Evolutionary conservation across 2,888 invertebrate genomes (phyloP).

Genomic region (Latrodectus elegans): DNA sequence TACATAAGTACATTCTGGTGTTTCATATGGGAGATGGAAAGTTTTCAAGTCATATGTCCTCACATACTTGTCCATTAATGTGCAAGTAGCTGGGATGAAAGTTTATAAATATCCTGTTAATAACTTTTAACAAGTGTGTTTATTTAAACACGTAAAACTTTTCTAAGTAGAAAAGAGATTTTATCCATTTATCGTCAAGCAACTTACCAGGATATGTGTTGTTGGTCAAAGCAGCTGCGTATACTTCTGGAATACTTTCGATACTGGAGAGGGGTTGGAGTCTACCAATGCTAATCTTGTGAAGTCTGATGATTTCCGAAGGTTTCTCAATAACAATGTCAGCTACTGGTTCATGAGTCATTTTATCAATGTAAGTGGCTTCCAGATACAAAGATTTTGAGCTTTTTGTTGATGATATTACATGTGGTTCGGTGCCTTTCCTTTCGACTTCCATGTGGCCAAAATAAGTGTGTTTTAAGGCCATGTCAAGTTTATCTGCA

Average conservation of each 20-base stretch:
- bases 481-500: constrained; percentile 19
- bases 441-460: constrained; percentile 34
- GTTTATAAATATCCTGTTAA: background rate
- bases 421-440: background rate
- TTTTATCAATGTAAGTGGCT: constrained; percentile 57
- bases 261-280: constrained; percentile 58
- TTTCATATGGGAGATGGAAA: constrained; percentile 1
- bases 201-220: constrained; percentile 59
- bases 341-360: constrained; percentile 61
- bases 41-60: constrained; percentile 49
- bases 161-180: background rate
- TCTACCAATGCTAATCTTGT: constrained; percentile 22
- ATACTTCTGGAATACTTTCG: background rate
- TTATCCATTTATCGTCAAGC: background rate
- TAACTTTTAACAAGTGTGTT: background rate
- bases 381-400: background rate
- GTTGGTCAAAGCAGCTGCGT: constrained; percentile 29
- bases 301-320: constrained; percentile 35
- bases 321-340: constrained; percentile 58
- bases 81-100: constrained; percentile 46
- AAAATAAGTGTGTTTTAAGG: constrained; percentile 59
- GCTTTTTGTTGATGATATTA: background rate
- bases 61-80: constrained; percentile 37
- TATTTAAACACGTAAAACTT: background rate
- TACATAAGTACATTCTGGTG: constrained; percentile 19